phyloP scores from a whole-genome alignment of 2,113 vertebrate species.

The Oophaga pumilio region DNA sequence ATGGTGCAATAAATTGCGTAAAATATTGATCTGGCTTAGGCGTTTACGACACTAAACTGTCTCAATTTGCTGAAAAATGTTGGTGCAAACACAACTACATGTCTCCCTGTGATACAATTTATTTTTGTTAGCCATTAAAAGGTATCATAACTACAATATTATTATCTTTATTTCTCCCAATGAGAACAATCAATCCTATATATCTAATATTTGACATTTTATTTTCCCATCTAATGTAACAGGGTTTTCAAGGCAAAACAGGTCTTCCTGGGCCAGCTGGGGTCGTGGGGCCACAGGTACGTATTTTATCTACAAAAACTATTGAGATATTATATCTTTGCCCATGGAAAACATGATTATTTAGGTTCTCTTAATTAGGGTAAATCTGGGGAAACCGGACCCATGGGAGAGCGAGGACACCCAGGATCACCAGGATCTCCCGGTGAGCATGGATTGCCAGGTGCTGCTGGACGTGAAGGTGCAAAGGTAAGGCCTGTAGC shows the following conservation, averaged over 20 bases:
- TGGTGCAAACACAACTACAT: too few species aligned
- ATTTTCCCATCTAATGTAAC: conserved; percentile 1
- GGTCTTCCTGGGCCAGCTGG: conserved; percentile 84
- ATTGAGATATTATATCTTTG: neutral
- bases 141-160: too few species aligned
- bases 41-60: too few species aligned
- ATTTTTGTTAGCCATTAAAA: too few species aligned
- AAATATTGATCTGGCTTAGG: too few species aligned
- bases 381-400: conserved; percentile 84
- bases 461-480: conserved; percentile 85
- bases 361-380: conserved; percentile 71
- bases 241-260: conserved; percentile 95
- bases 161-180: too few species aligned
- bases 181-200: too few species aligned
- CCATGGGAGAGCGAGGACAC: conserved; percentile 86
- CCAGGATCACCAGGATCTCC: conserved; percentile 89
- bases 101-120: too few species aligned
- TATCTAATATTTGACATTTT: neutral
- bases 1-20: too few species aligned
- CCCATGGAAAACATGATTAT: neutral
- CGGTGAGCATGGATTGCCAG: conserved; percentile 88
- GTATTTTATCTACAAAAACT: conserved; percentile 18
- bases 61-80: too few species aligned
- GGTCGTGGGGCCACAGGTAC: conserved; percentile 90
- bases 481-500: conserved; percentile 76